A percentile compares a stretch with the other conserved stretches of the same genome.
Conservation (phyloP, 2,113 vertebrate species). For the Sylvilagus bachmani region DNA sequence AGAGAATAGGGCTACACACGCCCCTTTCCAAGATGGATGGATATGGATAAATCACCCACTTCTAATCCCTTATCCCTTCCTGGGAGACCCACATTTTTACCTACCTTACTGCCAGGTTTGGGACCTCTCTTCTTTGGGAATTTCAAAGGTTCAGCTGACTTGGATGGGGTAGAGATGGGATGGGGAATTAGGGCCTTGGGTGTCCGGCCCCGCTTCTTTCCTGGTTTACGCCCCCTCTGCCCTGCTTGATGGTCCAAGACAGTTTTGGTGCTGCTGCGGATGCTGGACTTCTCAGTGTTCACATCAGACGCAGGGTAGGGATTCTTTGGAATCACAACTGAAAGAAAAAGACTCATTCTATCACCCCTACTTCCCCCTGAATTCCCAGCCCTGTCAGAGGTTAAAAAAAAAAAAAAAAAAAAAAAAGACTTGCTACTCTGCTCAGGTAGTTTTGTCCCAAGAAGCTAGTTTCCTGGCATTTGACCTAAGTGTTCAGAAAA, state of each 20-base stretch:
- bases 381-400: conserved; percentile 58
- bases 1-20: conserved; percentile 11
- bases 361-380: conserved; percentile 49
- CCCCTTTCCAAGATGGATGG: conserved; percentile 17
- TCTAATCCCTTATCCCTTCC: conserved; percentile 3
- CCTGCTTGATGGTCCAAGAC: conserved; percentile 89
- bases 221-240: conserved; percentile 95
- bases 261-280: conserved; percentile 91
- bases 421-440: conserved; percentile 30
- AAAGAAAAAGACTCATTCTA: conserved; percentile 85
- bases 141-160: conserved; percentile 94
- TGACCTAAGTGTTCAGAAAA: conserved; percentile 65
- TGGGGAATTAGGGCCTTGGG: conserved; percentile 91
- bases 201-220: conserved; percentile 95
- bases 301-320: conserved; percentile 92
- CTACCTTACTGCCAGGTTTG: conserved; percentile 98
- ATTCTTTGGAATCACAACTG: conserved; percentile 96
- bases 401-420: conserved; percentile 56
- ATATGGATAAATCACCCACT: conserved; percentile 1
- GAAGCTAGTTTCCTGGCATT: conserved; percentile 61
- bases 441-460: background rate
- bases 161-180: conserved; percentile 88
- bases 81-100: conserved; percentile 66
- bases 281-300: conserved; percentile 91
- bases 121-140: conserved; percentile 98